These are phyloP conservation scores for Umimayanthus kanabou DNA, from an alignment of 92 coral and sea anemone species.

Conservation along the genomic window DNA sequence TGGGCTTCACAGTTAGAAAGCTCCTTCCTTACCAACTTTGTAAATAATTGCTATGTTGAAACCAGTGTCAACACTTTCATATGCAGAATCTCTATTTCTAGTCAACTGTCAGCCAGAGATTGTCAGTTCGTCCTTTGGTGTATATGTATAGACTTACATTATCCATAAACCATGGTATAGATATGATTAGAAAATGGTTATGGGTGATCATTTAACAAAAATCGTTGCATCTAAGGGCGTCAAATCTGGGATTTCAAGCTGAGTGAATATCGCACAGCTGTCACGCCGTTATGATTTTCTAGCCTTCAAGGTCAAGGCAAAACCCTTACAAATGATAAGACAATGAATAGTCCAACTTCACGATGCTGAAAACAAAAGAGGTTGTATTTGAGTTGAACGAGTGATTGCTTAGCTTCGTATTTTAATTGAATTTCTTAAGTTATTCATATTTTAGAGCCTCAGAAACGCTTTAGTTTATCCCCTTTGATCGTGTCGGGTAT, in stretches of 20 bases:
- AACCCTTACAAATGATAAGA: not conserved
- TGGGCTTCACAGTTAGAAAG: not conserved
- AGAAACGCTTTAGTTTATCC: not conserved
- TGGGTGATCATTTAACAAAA: no score
- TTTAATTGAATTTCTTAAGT: no score
- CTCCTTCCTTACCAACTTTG: no score
- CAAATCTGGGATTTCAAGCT: not conserved
- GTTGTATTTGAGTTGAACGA: not conserved
- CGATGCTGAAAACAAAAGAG: not conserved
- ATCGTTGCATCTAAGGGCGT: not conserved
- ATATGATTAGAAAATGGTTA: no score
- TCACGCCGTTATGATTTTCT: not conserved
- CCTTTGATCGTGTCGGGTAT: not conserved
- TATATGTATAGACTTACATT: no score
- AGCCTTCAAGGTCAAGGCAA: not conserved
- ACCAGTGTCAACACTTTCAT: not conserved
- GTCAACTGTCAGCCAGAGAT: not conserved
- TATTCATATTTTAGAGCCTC: not conserved
- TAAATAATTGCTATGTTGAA: not conserved
- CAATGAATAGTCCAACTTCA: not conserved
- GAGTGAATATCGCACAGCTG: not conserved
- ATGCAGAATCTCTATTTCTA: no score
- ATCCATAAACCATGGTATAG: no score
- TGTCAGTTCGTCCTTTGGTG: no score
- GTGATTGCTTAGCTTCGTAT: no score